Evolutionary conservation across 2,888 invertebrate genomes (phyloP), one percentile per base, ranked within the genome.

Genomic region (Myopa tessellatipennis): DNA sequence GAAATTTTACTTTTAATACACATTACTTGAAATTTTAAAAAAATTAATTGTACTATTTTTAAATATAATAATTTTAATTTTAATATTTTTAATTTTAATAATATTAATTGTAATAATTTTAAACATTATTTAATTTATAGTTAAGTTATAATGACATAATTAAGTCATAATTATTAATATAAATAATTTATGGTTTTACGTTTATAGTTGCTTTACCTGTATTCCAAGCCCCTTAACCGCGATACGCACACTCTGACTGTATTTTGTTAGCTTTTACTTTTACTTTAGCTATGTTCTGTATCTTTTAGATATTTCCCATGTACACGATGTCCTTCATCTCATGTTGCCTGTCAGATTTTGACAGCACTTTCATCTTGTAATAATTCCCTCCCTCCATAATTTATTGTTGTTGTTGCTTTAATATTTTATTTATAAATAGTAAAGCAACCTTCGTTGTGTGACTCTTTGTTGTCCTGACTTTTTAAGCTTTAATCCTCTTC

Each of bases 291-390:
- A 45, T 45, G 45, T 6, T 45, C 45, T 26, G 26, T 26, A 26
- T 26, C 6, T 45, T 45, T 45, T 45, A 10, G 6, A 45, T 45
- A 6, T 6, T 45, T 10, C 45, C 1, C 45, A 10, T 8, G 45
- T 45, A 45, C 45, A 45, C 3, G 45, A 2, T 45, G 16, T 55
- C 55, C 55, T 55, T 55, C 16, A 55, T 55, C 55, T 61, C 45
- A 45, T 61, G 60, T 18, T 71, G 18, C 18, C 60, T 73, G 73
- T 73, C 72, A 72, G 26, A 38, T 60, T 60, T n/a, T 72, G 72
- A 72, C 72, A 72, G 72, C 18, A 40, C 12, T 12, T 26, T 36
- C 34, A 16, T 70, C 14, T 34, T 70, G 14, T 63, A 63, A 14
- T 14, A 12, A 6, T 34, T 36, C 34, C 8, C 14, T 69, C 55